Conservation (phyloP, 2,888 invertebrate species). For the Athalia circularis region DNA sequence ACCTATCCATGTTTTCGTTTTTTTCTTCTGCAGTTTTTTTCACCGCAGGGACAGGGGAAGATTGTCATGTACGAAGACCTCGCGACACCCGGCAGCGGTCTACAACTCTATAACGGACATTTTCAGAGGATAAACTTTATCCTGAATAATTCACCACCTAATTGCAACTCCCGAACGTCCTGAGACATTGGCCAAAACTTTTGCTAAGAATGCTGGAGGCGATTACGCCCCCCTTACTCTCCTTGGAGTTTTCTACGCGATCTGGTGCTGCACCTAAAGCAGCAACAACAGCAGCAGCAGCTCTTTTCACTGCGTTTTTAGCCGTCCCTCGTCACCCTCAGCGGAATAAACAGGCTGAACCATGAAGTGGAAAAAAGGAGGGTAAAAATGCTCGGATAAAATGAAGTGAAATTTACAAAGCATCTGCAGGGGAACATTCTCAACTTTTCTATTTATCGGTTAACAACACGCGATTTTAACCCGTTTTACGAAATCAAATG, state of each 20-base stretch:
- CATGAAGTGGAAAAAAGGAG: neutral
- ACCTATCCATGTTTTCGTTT: too few relatives aligned
- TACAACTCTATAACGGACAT: neutral
- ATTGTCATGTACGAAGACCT: too few relatives aligned
- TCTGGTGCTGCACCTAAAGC: too few relatives aligned
- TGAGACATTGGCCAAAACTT: conserved; percentile 13
- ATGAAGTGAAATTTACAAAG: conserved; percentile 2
- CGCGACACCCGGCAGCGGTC: too few relatives aligned
- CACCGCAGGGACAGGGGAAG: too few relatives aligned
- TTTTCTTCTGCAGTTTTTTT: too few relatives aligned
- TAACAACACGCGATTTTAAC: too few relatives aligned
- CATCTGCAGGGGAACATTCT: too few relatives aligned
- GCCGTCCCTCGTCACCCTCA: conserved; percentile 4
- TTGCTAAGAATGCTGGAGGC: conserved; percentile 13
- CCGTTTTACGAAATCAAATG: too few relatives aligned
- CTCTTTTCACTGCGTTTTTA: conserved; percentile 22
- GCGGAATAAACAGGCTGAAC: conserved; percentile 20
- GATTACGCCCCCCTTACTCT: too few relatives aligned
- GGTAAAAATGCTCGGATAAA: neutral
- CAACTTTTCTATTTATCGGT: too few relatives aligned
- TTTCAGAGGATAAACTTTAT: neutral
- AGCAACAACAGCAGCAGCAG: too few relatives aligned
- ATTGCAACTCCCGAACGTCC: neutral
- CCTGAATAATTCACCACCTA: conserved; percentile 10
- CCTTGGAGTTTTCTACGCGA: conserved; percentile 2